Evolutionary conservation across 2,888 invertebrate species (phyloP).

Genomic region (Luperina testacea): DNA sequence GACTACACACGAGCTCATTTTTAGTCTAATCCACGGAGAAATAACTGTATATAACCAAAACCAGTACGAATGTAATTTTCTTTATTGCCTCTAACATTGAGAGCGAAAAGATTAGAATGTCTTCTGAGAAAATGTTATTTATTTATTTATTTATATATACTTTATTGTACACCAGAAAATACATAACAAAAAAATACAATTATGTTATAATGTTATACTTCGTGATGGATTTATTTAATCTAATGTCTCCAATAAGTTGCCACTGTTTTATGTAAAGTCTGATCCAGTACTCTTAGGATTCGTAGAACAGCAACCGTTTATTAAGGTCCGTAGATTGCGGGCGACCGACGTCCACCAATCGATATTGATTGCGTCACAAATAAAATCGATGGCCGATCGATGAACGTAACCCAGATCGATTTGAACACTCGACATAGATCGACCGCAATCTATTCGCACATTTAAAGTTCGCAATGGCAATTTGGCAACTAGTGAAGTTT

Average conservation of each 20-base stretch:
- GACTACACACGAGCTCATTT: slow-evolving; percentile 50
- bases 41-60: slow-evolving; percentile 51
- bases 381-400: not conserved
- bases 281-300: not conserved
- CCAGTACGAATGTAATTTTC: slow-evolving; percentile 46
- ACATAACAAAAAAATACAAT: too few relatives aligned
- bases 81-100: slow-evolving; percentile 34
- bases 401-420: not conserved
- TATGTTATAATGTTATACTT: not conserved
- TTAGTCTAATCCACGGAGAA: slow-evolving; percentile 44
- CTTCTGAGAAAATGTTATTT: slow-evolving; percentile 14
- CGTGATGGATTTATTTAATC: slow-evolving; percentile 16
- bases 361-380: not conserved
- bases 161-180: too few relatives aligned
- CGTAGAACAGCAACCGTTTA: not conserved
- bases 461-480: not conserved
- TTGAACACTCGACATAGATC: not conserved
- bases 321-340: not conserved
- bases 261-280: not conserved
- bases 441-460: not conserved
- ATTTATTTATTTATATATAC: too few relatives aligned
- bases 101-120: slow-evolving; percentile 37
- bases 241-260: not conserved
- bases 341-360: not conserved
- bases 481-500: not conserved